A percentile compares a stretch with the other conserved stretches of the same genome.
Evolutionary conservation across 1,140 invertebrate species (phyloP).

Genomic region (Archivesica marissinica): DNA sequence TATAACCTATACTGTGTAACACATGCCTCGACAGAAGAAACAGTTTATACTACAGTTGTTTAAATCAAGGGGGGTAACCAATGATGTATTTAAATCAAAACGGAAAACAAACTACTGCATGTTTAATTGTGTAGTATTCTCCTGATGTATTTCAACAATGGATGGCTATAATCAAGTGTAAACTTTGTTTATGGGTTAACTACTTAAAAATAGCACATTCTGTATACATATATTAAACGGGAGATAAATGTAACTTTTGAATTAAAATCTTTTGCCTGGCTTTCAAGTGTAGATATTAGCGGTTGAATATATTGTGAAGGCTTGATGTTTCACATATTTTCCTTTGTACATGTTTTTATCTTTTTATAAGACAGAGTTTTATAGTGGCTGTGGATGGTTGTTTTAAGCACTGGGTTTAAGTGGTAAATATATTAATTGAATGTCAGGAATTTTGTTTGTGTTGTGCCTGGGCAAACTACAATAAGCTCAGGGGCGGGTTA

Average conservation of each 20-base stretch:
- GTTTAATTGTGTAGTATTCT: no score
- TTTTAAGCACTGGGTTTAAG: background rate
- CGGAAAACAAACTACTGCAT: no score
- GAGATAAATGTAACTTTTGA: constrained; percentile 18
- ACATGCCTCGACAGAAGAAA: no score
- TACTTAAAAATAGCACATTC: background rate
- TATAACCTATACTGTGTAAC: no score
- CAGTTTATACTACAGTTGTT: no score
- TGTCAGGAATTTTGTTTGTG: no score
- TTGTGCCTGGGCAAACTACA: no score
- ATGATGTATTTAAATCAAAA: no score
- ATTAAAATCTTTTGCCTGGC: constrained; percentile 19
- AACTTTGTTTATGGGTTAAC: constrained; percentile 30
- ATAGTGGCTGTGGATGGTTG: background rate
- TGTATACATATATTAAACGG: background rate
- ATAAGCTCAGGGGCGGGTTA: no score
- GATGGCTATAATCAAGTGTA: background rate
- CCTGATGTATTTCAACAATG: background rate
- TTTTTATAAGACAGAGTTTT: constrained; percentile 17
- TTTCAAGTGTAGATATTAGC: constrained; percentile 22
- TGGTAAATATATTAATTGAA: no score
- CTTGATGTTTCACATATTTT: constrained; percentile 20
- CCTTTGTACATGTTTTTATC: constrained; percentile 36
- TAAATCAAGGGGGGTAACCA: no score
- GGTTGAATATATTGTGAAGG: background rate